Evolutionary conservation across 2,797 vertebrate genomes (phyloP).

Genomic region (Notolabrus celidotus): DNA sequence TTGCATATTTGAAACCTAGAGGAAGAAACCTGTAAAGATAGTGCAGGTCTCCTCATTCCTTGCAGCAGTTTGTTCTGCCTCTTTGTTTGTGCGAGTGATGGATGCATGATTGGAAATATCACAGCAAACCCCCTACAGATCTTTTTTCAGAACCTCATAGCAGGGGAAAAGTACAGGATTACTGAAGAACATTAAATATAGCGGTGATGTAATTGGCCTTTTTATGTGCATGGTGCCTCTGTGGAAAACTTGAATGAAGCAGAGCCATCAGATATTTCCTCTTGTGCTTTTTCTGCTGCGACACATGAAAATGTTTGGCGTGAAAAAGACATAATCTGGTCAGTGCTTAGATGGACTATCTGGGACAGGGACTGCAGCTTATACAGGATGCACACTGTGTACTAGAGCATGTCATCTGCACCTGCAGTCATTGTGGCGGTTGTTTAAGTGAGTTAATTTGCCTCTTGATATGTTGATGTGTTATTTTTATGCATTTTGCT

Average conservation of each 20-base stretch:
- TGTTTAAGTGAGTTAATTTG: neutral
- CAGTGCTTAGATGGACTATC: neutral
- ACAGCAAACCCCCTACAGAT: neutral
- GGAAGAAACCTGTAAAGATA: neutral
- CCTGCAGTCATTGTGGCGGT: conserved; percentile 3
- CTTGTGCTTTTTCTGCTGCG: conserved; percentile 10
- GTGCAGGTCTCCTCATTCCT: neutral
- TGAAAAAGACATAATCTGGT: neutral
- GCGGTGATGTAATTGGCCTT: neutral
- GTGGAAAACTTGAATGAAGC: neutral
- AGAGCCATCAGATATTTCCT: neutral
- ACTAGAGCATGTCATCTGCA: neutral
- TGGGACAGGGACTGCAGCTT: conserved; percentile 8
- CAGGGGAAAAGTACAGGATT: neutral
- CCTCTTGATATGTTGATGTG: neutral
- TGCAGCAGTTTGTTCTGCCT: conserved; percentile 1
- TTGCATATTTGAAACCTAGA: neutral
- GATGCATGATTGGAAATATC: neutral
- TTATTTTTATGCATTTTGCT: neutral
- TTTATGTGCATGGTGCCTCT: neutral
- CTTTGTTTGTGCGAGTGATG: neutral
- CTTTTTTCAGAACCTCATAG: neutral
- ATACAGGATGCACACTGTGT: neutral
- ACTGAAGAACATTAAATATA: conserved; percentile 1
- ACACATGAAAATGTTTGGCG: neutral